phyloP scores from a whole-genome alignment of 53 echinoderm and acorn worm genomes.

The Mesocentrotus franciscanus region DNA sequence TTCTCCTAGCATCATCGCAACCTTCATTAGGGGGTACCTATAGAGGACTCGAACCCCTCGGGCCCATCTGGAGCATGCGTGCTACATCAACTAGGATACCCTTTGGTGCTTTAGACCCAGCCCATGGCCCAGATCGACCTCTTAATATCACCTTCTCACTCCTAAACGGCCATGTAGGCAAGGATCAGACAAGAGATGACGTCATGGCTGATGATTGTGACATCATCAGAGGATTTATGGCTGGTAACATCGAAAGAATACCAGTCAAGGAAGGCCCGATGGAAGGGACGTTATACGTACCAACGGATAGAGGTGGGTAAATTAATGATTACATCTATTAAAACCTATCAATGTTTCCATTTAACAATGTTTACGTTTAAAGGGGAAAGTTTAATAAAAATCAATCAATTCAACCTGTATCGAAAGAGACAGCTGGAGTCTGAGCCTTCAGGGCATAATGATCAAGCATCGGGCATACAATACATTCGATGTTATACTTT shows the following conservation, averaged over 20 bases:
- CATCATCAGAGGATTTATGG: slow-evolving; percentile 33
- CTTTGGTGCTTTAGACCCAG: not conserved
- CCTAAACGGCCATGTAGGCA: slow-evolving; percentile 58
- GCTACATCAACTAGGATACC: slow-evolving; percentile 10
- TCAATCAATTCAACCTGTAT: too few species aligned
- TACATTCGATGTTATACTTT: too few species aligned
- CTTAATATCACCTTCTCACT: slow-evolving; percentile 33
- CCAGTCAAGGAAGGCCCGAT: not conserved
- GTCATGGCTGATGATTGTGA: slow-evolving; percentile 60
- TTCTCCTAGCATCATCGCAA: not conserved
- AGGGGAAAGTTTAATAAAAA: too few species aligned
- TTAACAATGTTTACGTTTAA: too few species aligned
- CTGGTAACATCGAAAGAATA: slow-evolving; percentile 11
- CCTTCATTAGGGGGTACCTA: slow-evolving; percentile 61
- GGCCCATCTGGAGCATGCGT: slow-evolving; percentile 60
- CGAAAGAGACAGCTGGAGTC: too few species aligned
- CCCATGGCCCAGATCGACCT: slow-evolving; percentile 11
- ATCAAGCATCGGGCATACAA: too few species aligned
- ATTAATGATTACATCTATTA: not conserved
- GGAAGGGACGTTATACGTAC: slow-evolving; percentile 37
- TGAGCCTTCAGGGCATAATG: too few species aligned
- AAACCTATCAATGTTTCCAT: too few species aligned
- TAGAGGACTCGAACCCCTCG: slow-evolving; percentile 47
- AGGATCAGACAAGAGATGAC: slow-evolving; percentile 40
- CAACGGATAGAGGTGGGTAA: slow-evolving; percentile 50